Base-by-base conservation (phyloP, 2,888 invertebrate species). In the Lacanobia oleracea region DNA sequence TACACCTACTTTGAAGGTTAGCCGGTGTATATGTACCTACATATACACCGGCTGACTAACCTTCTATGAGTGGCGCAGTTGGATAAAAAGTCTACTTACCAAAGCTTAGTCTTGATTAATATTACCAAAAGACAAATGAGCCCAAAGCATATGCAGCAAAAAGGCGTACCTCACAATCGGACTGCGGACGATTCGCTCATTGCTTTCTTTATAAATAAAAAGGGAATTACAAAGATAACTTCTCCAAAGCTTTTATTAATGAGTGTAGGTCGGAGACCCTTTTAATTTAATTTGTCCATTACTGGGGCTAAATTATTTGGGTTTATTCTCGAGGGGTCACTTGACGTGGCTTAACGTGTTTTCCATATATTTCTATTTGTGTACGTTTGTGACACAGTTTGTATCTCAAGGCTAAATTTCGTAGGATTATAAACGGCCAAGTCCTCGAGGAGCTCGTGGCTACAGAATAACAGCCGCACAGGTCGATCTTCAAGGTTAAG, bases 231-330 rank as follows among this genome's bases (percentile, higher is more conserved):
- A n/a, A 61, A 64, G 16, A 81, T 65, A 57, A 64, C 64, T 57
- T 53, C 37, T 27, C 77, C 67, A 67, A 72, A 67, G 43, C 43
- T 57, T 59, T 59, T 67, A 68, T 72, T 67, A 74, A 74, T 69
- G 60, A 69, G 43, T 59, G 63, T 67, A 66, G 70, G 67, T 60
- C 53, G 56, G 43, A 54, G 23, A 33, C 65, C 71, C 67, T 72
- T 82, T 74, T 81, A 74, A 82, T 82, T 80, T 70, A 66, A 77
- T 81, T 82, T 79, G 69, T 67, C 68, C 79, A 69, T 79, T 72
- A 71, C 56, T 48, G 48, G 63, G 54, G 50, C 5, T 64, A 57
- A 82, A 74, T 78, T 68, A 82, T 81, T 71, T 63, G 64, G 79
- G 74, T 40, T 43, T 63, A 60, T 14, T 63, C 75, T 54, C 56